Conservation (phyloP, 1,140 invertebrate species). For the Zeugodacus cucurbitae region DNA sequence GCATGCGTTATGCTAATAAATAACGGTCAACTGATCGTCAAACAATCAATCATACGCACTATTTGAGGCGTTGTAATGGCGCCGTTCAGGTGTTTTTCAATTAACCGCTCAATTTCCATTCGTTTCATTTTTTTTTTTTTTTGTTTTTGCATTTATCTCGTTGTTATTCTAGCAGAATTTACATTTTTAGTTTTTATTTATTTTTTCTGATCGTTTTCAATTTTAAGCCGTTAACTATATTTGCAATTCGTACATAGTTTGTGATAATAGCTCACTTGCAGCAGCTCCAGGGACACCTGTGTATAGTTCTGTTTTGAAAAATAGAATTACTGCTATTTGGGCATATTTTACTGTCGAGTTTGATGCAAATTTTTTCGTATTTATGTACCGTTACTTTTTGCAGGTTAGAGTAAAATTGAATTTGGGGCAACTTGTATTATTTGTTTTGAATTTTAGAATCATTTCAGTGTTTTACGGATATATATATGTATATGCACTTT, state of each 20-base stretch:
- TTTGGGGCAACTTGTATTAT: not conserved
- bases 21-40: conserved; percentile 2
- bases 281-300: not conserved
- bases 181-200: not conserved
- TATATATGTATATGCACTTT: too few species aligned
- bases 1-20: conserved; percentile 19
- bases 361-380: not conserved
- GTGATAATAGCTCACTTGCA: not conserved
- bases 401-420: not conserved
- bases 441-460: not conserved
- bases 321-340: not conserved
- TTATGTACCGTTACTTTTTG: not conserved
- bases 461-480: too few species aligned
- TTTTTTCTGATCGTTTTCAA: not conserved
- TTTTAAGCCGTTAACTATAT: not conserved
- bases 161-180: not conserved
- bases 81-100: conserved; percentile 18
- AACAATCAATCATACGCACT: not conserved
- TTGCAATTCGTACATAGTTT: not conserved
- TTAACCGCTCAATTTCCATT: not conserved
- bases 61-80: not conserved
- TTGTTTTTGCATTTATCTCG: not conserved
- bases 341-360: not conserved
- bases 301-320: not conserved
- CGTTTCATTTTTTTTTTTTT: too few species aligned